Percentiles rank a stretch among this genome's conserved stretches.
phyloP scores from a whole-genome alignment of 2,888 invertebrate genomes.

The Ophion slaviceki region DNA sequence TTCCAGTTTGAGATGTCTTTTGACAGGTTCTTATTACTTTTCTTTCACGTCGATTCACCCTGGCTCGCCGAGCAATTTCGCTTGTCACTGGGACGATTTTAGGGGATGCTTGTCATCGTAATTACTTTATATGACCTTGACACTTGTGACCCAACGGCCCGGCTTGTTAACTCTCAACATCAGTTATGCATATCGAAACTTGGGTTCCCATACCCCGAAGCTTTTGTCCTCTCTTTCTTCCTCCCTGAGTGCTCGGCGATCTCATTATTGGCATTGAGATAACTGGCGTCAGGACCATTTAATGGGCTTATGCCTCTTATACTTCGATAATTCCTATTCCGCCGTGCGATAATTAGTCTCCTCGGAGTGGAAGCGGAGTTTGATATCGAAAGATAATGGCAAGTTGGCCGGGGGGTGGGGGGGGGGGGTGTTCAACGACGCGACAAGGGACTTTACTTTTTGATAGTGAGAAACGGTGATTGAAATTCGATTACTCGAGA shows the following conservation, averaged over 20 bases:
- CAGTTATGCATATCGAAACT: neutral
- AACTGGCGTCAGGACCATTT: constrained; percentile 36
- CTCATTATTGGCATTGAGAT: constrained; percentile 38
- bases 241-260: constrained; percentile 35
- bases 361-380: constrained; percentile 3
- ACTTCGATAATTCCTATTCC: constrained; percentile 14
- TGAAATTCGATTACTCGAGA: constrained; percentile 45
- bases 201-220: constrained; percentile 1
- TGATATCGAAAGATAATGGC: constrained; percentile 3
- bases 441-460: constrained; percentile 38
- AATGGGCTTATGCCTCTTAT: constrained; percentile 42
- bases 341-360: constrained; percentile 9
- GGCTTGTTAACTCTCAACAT: neutral
- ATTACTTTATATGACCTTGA: neutral
- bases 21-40: neutral
- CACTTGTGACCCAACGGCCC: neutral
- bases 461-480: constrained; percentile 27
- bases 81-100: neutral
- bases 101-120: neutral
- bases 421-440: neutral
- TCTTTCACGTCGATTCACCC: neutral
- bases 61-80: neutral
- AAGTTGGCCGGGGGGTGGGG: neutral
- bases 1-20: neutral
- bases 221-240: neutral